A percentile compares a stretch with the other conserved stretches of the same genome.
phyloP scores from a whole-genome alignment of 2,888 invertebrate genomes.

The Tetropium fuscum region DNA sequence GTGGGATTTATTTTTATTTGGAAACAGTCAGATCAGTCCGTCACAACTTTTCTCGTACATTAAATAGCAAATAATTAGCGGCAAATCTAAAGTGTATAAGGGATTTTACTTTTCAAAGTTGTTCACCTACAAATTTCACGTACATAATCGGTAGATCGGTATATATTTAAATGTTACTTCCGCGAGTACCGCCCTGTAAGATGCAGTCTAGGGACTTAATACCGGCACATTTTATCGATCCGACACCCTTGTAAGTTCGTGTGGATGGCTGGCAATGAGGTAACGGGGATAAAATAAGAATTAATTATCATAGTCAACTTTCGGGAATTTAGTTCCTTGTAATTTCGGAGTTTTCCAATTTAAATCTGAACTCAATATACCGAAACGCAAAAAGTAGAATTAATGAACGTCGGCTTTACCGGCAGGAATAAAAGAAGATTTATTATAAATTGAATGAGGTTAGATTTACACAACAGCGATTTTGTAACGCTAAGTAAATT shows the following conservation, averaged over 20 bases:
- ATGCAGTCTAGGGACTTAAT: not conserved
- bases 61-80: too few species aligned
- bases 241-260: not conserved
- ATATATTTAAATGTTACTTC: too few species aligned
- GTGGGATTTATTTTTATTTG: too few species aligned
- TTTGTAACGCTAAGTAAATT: not conserved
- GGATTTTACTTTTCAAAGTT: too few species aligned
- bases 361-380: conserved; percentile 2
- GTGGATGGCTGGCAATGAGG: conserved; percentile 10
- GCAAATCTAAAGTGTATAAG: too few species aligned
- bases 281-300: conserved; percentile 13
- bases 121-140: too few species aligned
- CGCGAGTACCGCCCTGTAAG: not conserved
- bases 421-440: conserved; percentile 3
- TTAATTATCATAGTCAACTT: conserved; percentile 8
- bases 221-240: conserved; percentile 6
- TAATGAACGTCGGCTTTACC: conserved; percentile 4
- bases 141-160: too few species aligned
- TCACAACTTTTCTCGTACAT: too few species aligned
- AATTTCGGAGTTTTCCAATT: conserved; percentile 10
- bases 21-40: too few species aligned
- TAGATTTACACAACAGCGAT: not conserved
- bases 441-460: not conserved
- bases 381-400: conserved; percentile 4
- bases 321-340: not conserved